phyloP scores from a whole-genome alignment of 2,797 vertebrate species.

The Anolis apletophallus region DNA sequence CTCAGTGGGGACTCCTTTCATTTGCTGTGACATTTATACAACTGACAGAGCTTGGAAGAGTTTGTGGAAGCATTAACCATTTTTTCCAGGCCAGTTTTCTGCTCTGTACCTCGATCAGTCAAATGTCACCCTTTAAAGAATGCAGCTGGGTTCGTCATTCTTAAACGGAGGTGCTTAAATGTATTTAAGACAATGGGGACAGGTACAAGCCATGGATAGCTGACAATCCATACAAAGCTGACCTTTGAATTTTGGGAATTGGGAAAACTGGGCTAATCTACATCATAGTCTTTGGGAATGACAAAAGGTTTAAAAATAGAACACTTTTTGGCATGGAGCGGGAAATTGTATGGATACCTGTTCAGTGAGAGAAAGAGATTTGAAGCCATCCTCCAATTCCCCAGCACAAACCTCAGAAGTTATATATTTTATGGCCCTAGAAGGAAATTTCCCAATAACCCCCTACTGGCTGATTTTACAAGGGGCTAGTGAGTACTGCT shows the following conservation, averaged over 20 bases:
- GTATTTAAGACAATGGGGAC: neutral
- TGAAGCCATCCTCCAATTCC: neutral
- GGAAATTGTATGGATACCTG: neutral
- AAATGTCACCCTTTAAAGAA: slow-evolving; percentile 21
- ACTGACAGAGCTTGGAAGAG: slow-evolving; percentile 25
- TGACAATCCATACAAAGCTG: neutral
- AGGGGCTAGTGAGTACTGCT: neutral
- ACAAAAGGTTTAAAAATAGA: neutral
- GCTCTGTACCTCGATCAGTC: slow-evolving; percentile 15
- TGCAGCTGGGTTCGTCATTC: neutral
- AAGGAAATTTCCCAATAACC: neutral
- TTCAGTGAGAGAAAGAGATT: neutral
- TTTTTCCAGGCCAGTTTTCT: neutral
- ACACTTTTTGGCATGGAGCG: neutral
- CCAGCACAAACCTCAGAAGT: neutral
- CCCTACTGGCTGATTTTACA: neutral
- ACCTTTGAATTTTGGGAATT: neutral
- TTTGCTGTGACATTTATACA: neutral
- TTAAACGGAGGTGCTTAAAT: neutral
- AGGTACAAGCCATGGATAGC: slow-evolving; percentile 28
- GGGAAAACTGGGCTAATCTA: neutral
- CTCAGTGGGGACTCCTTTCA: neutral
- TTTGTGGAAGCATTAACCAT: slow-evolving; percentile 18
- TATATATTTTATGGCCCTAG: neutral
- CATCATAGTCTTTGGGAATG: slow-evolving; percentile 8